Conservation (phyloP, 2,113 vertebrate genomes). For the Corythoichthys haematopterus region DNA sequence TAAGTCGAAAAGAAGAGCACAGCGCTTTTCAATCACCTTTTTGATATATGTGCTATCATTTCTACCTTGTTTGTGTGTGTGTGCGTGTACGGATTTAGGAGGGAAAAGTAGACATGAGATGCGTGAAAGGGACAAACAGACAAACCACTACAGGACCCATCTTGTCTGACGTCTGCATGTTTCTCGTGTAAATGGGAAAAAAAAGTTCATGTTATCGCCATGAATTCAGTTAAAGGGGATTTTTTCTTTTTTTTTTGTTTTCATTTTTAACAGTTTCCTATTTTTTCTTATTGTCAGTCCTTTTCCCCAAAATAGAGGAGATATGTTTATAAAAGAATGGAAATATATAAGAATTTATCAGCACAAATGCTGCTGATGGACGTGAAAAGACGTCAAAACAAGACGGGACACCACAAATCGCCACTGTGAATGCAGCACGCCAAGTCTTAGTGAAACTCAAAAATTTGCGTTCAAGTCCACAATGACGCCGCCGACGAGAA, state of each 20-base stretch:
- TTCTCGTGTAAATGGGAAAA: not conserved
- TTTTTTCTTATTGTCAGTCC: constrained; percentile 78
- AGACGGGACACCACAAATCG: constrained; percentile 79
- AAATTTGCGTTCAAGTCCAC: not conserved
- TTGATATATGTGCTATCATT: not conserved
- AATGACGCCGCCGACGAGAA: not conserved
- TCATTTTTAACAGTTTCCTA: not conserved
- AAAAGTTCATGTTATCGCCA: too few species aligned
- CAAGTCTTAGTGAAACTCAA: not conserved
- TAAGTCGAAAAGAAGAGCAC: not conserved
- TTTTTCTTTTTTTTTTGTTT: constrained; percentile 45
- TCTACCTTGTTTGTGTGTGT: not conserved
- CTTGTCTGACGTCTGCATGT: not conserved
- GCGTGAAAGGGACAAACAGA: not conserved
- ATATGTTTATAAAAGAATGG: constrained; percentile 54
- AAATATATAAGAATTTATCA: constrained; percentile 50
- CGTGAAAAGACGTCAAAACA: constrained; percentile 80
- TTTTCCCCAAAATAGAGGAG: constrained; percentile 73
- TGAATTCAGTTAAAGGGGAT: constrained; percentile 44
- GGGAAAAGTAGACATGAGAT: not conserved
- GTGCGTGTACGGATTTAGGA: not conserved
- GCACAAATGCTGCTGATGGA: constrained; percentile 76
- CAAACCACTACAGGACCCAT: not conserved
- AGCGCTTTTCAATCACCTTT: not conserved
- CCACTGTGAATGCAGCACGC: constrained; percentile 1